These are phyloP conservation scores for Bombus superbus DNA, from an alignment of 1,140 invertebrate genomes.

Conservation along the genomic window DNA sequence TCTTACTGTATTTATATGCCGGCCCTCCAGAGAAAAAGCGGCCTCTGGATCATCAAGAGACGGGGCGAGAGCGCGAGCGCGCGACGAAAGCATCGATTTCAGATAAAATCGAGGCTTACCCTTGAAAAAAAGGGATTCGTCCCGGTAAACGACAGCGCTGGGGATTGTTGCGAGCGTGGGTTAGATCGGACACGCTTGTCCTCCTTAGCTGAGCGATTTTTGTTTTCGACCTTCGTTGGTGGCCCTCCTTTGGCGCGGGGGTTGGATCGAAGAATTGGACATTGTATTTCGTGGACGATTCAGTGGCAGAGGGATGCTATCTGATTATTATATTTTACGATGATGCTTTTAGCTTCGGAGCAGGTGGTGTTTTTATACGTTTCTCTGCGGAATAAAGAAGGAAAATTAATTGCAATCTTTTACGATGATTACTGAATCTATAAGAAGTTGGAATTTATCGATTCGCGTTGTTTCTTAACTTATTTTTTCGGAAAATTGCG, in stretches of 20 bases:
- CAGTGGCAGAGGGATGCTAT: not conserved
- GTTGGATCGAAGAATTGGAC: not conserved
- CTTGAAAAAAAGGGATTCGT: not conserved
- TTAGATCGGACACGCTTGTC: conserved; percentile 8
- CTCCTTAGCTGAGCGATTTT: not conserved
- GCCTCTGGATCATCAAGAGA: conserved; percentile 4
- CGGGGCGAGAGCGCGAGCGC: not conserved
- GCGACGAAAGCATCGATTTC: conserved; percentile 60
- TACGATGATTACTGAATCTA: not conserved
- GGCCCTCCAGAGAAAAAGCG: conserved; percentile 44
- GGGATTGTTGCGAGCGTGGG: not conserved
- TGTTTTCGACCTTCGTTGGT: conserved; percentile 8
- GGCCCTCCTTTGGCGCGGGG: not conserved
- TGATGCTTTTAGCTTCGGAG: too few relatives aligned
- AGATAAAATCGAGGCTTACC: conserved; percentile 26
- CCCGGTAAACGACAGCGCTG: not conserved
- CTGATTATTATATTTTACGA: not conserved
- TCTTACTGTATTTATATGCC: conserved; percentile 75
- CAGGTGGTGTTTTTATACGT: not conserved
- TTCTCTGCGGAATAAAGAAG: not conserved
- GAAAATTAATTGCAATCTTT: not conserved
- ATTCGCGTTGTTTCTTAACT: not conserved
- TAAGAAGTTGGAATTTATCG: not conserved
- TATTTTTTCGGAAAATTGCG: not conserved
- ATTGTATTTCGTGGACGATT: not conserved